Evolutionary conservation across 2,113 vertebrate genomes (phyloP), one percentile per base, ranked within the genome.

Genomic region (Tetrax tetrax): DNA sequence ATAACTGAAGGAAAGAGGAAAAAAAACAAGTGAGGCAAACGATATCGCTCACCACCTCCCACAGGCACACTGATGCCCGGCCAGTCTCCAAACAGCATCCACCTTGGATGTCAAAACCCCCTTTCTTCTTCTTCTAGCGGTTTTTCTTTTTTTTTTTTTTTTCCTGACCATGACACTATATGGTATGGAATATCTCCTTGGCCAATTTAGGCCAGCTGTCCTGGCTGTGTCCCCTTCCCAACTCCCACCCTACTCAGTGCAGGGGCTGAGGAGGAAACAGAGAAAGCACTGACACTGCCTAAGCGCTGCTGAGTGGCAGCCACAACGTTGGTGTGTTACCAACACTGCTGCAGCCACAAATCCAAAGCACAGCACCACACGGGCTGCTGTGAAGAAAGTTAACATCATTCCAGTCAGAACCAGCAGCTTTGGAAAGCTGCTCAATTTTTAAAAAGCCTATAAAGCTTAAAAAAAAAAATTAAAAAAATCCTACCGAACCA

Each of bases 71-170:
- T 37, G 60, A 57, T 35, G 47, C 57, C 38, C 74, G 48, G 37
- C 7, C 29, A 75, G 68, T 27, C 76, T 45, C 28, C 0, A 0
- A 84, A 78, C 20, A 78, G 22, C 1, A 0, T 70, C 65, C 14
- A 51, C 65, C 38, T 19, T 31, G 22, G 28, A 60, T 27, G 33
- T 16, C 75, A 68, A 88, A 71, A 14, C 5, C 4, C 21, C 53
- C 31, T 50, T 87, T 41, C 43, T 69, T 27, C 59, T 61, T 27
- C 41, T 69, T 47, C 77, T n/a, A 33, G 41, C 41, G 12, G 13
- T 41, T 41, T 41, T 41, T 41, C 12, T 41, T 41, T 11, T 41
- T 41, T 41, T 41, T 41, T 41, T 85, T 78, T 82, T 38, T 29
- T 41, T 27, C 27, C 33, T 31, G 35, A 76, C 7, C 13, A 8